Evolutionary conservation across 2,113 vertebrate genomes (phyloP).

Genomic region (Phodopus roborovskii): DNA sequence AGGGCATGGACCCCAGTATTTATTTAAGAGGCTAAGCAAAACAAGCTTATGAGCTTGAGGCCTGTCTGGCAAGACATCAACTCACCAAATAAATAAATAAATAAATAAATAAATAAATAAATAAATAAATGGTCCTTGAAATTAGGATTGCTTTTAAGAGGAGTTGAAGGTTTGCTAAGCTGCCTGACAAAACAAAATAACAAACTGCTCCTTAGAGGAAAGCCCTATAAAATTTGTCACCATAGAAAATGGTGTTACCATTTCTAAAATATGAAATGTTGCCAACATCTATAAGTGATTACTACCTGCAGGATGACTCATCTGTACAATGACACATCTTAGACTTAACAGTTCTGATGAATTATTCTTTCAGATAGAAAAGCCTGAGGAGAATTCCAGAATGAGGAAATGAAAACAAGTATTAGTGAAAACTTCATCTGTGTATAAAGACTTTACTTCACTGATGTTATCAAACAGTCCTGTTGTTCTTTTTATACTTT

Average conservation of each 20-base stretch:
- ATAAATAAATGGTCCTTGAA: background rate
- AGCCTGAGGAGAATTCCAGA: slow-evolving; percentile 17
- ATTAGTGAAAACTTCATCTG: background rate
- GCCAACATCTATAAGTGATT: background rate
- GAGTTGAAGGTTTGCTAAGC: background rate
- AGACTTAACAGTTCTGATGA: background rate
- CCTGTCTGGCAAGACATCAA: too few relatives aligned
- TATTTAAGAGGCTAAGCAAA: background rate
- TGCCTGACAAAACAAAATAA: slow-evolving; percentile 9
- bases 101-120: background rate
- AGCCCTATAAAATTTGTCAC: background rate
- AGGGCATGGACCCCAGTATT: background rate
- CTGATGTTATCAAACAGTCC: background rate
- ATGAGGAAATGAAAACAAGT: slow-evolving; percentile 40
- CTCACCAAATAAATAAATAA: background rate
- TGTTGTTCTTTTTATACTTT: background rate
- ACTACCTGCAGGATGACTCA: slow-evolving; percentile 41
- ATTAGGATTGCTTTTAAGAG: background rate
- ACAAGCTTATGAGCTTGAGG: background rate
- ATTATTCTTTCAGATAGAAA: slow-evolving; percentile 35
- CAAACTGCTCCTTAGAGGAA: background rate
- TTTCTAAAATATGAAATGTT: slow-evolving; percentile 46
- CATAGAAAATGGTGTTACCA: background rate
- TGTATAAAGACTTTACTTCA: background rate
- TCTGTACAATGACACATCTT: slow-evolving; percentile 8